phyloP scores from a whole-genome alignment of 2,888 invertebrate genomes.

The Pristionchus exspectatus region DNA sequence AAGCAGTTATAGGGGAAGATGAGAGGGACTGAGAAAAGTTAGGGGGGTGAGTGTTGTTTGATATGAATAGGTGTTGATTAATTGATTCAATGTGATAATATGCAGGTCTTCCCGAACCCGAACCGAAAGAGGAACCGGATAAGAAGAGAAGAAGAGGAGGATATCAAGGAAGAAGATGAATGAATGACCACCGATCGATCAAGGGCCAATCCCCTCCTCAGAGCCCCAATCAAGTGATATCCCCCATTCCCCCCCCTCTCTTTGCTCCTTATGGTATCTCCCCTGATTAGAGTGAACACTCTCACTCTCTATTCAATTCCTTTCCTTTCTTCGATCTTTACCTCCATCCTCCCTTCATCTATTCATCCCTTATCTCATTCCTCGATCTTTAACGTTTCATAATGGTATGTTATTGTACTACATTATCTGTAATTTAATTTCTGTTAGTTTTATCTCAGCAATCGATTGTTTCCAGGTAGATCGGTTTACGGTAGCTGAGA shows the following conservation, averaged over 20 bases:
- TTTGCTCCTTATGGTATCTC: constrained; percentile 39
- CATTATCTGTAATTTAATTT: constrained; percentile 7
- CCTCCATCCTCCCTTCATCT: neutral
- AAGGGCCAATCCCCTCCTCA: constrained; percentile 8
- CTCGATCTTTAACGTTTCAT: neutral
- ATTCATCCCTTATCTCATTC: neutral
- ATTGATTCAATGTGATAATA: neutral
- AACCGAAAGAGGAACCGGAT: constrained; percentile 36
- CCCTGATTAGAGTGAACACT: constrained; percentile 45
- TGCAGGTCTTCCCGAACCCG: constrained; percentile 53
- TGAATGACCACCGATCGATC: constrained; percentile 12
- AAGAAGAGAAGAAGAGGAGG: constrained; percentile 51
- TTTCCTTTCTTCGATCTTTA: neutral
- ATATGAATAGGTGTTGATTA: neutral
- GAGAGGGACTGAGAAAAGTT: neutral
- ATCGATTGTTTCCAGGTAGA: constrained; percentile 27
- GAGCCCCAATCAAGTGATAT: constrained; percentile 10
- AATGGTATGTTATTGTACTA: constrained; percentile 16
- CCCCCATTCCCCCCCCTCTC: neutral
- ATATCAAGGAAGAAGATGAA: constrained; percentile 5
- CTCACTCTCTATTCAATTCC: constrained; percentile 45
- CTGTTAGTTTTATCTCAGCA: neutral
- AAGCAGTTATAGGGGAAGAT: neutral
- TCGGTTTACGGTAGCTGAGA: constrained; percentile 45
- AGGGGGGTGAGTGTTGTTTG: too few species aligned